Evolutionary conservation across 2,113 vertebrate species (phyloP).

Genomic region (Axis porcinus): DNA sequence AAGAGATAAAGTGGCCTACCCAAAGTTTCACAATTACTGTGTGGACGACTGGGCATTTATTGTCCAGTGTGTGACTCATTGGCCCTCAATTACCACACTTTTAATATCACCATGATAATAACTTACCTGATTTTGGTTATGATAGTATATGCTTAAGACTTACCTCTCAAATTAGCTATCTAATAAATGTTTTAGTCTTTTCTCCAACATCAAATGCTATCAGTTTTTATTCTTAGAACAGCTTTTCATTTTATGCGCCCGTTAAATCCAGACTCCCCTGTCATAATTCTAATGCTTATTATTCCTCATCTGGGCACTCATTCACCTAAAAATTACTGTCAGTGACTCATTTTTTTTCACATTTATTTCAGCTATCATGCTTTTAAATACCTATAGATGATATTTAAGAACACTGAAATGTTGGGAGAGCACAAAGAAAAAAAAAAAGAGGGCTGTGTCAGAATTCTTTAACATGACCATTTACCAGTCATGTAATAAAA

Average conservation of each 20-base stretch:
- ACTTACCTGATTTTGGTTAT: background rate
- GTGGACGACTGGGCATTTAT: background rate
- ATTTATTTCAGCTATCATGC: background rate
- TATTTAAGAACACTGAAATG: background rate
- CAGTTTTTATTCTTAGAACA: background rate
- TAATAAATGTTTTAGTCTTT: background rate
- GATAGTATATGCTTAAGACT: background rate
- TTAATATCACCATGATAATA: background rate
- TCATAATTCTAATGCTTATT: background rate
- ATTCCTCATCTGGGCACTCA: background rate
- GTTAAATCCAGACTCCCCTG: background rate
- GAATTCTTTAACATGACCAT: background rate
- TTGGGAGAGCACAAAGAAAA: background rate
- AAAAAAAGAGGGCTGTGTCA: too few relatives aligned
- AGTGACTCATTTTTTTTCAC: background rate
- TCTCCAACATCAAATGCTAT: background rate
- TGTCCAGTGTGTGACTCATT: background rate
- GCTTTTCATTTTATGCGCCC: background rate
- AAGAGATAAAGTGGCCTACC: constrained; percentile 58
- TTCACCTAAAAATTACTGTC: background rate
- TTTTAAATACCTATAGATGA: background rate
- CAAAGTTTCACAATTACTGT: constrained; percentile 32
- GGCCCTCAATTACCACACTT: background rate
- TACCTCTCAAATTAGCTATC: background rate
- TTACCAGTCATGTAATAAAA: background rate